phyloP scores from a whole-genome alignment of 2,888 invertebrate species.

The Caenorhabditis virilis region DNA sequence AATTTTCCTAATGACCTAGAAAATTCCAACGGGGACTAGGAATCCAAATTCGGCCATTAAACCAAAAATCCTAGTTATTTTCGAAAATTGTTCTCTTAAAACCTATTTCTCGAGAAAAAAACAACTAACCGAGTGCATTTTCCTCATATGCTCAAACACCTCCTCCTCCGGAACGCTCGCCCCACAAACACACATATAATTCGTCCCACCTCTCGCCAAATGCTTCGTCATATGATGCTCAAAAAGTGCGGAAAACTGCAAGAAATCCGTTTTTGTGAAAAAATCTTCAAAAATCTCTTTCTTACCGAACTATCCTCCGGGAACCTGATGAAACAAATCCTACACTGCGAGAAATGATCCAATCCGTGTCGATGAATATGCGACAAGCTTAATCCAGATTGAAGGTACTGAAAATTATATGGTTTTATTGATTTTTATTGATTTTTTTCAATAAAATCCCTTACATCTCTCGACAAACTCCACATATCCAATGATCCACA shows the following conservation, averaged over 20 bases:
- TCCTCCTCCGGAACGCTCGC: no score
- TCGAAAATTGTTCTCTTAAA: no score
- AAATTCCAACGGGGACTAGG: no score
- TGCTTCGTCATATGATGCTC: constrained; percentile 14
- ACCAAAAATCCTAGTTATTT: no score
- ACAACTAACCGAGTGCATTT: no score
- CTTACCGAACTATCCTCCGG: constrained; percentile 24
- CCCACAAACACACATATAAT: constrained; percentile 3
- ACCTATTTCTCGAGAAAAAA: no score
- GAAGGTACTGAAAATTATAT: constrained; percentile 2
- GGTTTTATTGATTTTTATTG: neutral
- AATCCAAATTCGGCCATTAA: no score
- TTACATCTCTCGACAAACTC: constrained; percentile 18
- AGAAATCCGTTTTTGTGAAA: neutral
- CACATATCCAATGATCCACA: constrained; percentile 38
- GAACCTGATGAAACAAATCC: constrained; percentile 29
- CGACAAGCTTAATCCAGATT: constrained; percentile 8
- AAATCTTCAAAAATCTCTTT: neutral
- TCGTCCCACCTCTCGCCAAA: neutral
- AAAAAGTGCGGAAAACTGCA: constrained; percentile 12
- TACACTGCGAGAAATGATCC: constrained; percentile 24
- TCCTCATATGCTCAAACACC: no score
- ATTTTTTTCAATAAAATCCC: neutral
- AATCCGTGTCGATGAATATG: constrained; percentile 35
- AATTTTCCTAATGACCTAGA: no score